phyloP scores from a whole-genome alignment of 2,113 vertebrate species.

The Notechis scutatus region DNA sequence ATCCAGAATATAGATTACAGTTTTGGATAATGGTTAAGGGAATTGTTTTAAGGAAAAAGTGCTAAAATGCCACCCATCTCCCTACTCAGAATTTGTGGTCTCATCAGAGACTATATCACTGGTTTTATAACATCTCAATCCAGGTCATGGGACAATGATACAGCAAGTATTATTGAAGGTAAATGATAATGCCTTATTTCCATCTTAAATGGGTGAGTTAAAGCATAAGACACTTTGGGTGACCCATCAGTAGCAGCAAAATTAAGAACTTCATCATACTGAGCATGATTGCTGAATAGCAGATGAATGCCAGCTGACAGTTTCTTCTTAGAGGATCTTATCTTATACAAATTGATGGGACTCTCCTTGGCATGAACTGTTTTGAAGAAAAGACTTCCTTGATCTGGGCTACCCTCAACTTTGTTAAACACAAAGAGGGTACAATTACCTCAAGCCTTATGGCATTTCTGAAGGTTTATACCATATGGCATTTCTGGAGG shows the following conservation, averaged over 20 bases:
- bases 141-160: neutral
- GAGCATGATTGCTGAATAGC: neutral
- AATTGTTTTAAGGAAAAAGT: neutral
- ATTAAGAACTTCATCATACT: neutral
- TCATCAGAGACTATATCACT: neutral
- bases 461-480: no score
- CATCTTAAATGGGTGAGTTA: neutral
- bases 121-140: neutral
- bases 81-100: neutral
- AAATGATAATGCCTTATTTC: neutral
- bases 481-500: neutral
- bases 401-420: neutral
- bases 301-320: neutral
- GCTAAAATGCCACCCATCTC: neutral
- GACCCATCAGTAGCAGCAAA: no score
- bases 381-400: neutral
- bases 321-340: neutral
- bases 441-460: neutral
- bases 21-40: neutral
- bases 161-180: neutral
- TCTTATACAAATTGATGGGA: neutral
- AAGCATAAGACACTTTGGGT: neutral
- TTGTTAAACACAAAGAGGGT: neutral
- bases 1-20: neutral
- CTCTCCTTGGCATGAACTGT: neutral